Evolutionary conservation across 1,140 invertebrate species (phyloP), one percentile per base, ranked within the genome.

Genomic region (Pseudoatta argentina): DNA sequence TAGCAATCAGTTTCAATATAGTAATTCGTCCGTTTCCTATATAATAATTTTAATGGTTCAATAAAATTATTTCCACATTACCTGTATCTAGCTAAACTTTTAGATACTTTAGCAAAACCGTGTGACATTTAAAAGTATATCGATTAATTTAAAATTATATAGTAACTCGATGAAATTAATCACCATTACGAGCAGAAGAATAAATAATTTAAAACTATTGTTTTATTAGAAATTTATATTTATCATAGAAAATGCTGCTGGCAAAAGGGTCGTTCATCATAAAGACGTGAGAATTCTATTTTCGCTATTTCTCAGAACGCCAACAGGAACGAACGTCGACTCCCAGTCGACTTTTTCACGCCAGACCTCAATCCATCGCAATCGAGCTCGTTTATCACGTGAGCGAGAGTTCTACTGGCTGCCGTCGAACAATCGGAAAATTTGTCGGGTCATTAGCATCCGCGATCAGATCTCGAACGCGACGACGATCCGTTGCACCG

Each of bases 391-490:
- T 89, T 83, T 81, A 81, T 81, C 78, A 81, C 55, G 27, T 8
- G n/a, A 2, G 24, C 55, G 34, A 63, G 16, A 73, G 51, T 48
- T 61, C n/a, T 75, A 59, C n/a, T 16, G 39, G 18, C 39, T 30
- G 69, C 18, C 63, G 63, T 64, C 18, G 87, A 78, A 77, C 87
- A 87, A 89, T 83, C 83, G 85, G 88, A 83, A 89, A 89, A 89
- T 89, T 89, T 89, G 88, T 89, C 85, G 85, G 88, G 77, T 89
- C 88, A 87, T 89, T 89, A 89, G 87, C 88, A 89, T 83, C 27
- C 48, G 34, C n/a, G 69, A 72, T 81, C 51, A 21, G 30, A 21
- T 81, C 51, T 71, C 59, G 18, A 78, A 77, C 12, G 57, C 73
- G 64, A 53, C 59, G 34, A 27, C 48, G 53, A 63, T 88, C 67